Percentiles rank a stretch among this genome's conserved stretches.
These are phyloP conservation scores for Melanaphis sacchari DNA, from an alignment of 1,140 invertebrate genomes.

Conservation along the genomic window DNA sequence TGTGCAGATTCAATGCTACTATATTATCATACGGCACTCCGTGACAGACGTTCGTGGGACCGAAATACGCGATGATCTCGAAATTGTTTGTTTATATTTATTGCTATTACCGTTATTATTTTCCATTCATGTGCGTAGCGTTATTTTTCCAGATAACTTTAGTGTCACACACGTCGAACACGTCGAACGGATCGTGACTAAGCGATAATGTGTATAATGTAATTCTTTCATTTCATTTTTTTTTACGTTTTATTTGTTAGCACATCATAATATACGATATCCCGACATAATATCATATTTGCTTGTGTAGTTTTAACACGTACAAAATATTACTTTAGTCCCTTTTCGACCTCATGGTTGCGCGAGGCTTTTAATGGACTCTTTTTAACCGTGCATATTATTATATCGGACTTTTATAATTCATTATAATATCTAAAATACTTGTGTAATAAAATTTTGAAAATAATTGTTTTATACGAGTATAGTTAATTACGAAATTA, in stretches of 20 bases:
- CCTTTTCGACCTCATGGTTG: background rate
- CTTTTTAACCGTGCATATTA: background rate
- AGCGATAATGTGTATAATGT: background rate
- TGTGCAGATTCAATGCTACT: background rate
- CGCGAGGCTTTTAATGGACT: too few species aligned
- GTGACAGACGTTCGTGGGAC: too few species aligned
- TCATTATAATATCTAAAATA: too few species aligned
- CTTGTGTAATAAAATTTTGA: too few species aligned
- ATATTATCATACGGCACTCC: background rate
- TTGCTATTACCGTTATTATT: background rate
- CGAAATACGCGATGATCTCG: background rate
- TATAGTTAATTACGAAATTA: too few species aligned
- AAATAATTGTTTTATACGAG: too few species aligned
- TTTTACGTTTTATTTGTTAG: background rate
- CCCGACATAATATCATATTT: background rate
- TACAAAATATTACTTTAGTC: background rate
- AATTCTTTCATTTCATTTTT: too few species aligned
- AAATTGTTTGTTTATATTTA: background rate
- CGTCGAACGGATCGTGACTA: background rate
- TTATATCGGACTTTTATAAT: too few species aligned
- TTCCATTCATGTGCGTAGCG: background rate
- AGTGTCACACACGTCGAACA: background rate
- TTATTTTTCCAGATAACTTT: background rate
- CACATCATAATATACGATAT: background rate
- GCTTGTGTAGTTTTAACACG: background rate